These are phyloP conservation scores for Pleuronectes platessa DNA, from an alignment of 2,113 vertebrate species.

Conservation along the genomic window DNA sequence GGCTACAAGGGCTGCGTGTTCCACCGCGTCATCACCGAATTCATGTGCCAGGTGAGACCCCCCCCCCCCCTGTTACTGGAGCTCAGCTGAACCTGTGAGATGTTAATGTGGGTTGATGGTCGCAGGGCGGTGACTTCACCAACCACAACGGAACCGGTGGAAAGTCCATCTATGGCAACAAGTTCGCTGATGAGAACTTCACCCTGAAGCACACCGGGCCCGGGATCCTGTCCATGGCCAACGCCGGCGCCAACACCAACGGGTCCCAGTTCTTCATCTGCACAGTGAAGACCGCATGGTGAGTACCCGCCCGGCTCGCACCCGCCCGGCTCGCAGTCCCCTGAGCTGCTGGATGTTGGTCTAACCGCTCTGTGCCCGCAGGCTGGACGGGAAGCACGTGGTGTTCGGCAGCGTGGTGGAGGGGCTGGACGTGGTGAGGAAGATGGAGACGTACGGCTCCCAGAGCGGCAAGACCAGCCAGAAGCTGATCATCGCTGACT, in stretches of 20 bases:
- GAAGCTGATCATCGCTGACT: slow-evolving; percentile 86
- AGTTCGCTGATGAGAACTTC: slow-evolving; percentile 97
- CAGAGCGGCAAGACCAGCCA: slow-evolving; percentile 81
- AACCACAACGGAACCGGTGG: slow-evolving; percentile 95
- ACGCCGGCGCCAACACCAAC: slow-evolving; percentile 94
- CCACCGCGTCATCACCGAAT: slow-evolving; percentile 91
- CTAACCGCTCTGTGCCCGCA: slow-evolving; percentile 50
- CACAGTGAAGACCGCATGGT: slow-evolving; percentile 88
- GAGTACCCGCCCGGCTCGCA: slow-evolving; percentile 45
- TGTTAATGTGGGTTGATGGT: neutral
- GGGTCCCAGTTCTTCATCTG: slow-evolving; percentile 99
- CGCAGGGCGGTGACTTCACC: slow-evolving; percentile 95
- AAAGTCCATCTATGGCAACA: slow-evolving; percentile 94
- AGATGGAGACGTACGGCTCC: slow-evolving; percentile 82
- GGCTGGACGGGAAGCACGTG: slow-evolving; percentile 97
- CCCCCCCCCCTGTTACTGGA: no score
- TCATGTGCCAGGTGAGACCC: slow-evolving; percentile 99
- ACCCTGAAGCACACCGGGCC: slow-evolving; percentile 83
- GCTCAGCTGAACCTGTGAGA: no score
- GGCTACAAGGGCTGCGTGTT: slow-evolving; percentile 93
- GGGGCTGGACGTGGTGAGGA: slow-evolving; percentile 81
- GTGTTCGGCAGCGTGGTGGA: slow-evolving; percentile 91
- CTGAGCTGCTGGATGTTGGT: neutral
- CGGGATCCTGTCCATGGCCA: slow-evolving; percentile 95
- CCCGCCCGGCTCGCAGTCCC: no score